Conservation (phyloP, 2,113 vertebrate genomes). For the Ailuropoda melanoleuca region DNA sequence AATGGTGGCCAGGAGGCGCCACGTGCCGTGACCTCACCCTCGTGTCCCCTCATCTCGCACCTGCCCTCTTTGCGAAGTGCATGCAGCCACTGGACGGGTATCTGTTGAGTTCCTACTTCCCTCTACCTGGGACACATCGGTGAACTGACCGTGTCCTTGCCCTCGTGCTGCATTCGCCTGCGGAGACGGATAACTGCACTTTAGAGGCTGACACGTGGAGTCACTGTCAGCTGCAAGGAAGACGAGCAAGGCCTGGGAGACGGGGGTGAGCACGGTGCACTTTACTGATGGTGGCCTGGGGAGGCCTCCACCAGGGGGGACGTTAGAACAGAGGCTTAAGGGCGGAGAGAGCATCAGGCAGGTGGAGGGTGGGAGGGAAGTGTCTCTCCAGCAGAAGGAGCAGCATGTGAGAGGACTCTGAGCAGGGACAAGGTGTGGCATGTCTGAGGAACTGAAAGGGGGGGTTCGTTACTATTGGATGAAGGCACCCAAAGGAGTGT, state of each 20-base stretch:
- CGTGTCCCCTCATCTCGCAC: not conserved
- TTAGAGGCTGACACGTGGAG: not conserved
- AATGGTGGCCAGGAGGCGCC: not conserved
- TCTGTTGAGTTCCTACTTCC: fast-evolving
- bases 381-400: not conserved
- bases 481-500: not conserved
- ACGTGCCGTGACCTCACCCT: not conserved
- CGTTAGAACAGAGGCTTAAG: not conserved
- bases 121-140: not conserved
- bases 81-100: fast-evolving
- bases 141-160: too few relatives aligned
- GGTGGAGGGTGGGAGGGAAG: not conserved
- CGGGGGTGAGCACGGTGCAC: fast-evolving
- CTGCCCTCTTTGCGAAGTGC: not conserved
- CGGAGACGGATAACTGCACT: not conserved
- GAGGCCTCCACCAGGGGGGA: not conserved
- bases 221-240: not conserved
- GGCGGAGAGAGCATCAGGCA: not conserved
- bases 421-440: not conserved
- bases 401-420: not conserved
- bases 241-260: fast-evolving
- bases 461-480: not conserved
- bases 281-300: fast-evolving
- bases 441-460: not conserved
- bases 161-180: fast-evolving